These are phyloP conservation scores for Noctua janthina DNA, from an alignment of 2,888 invertebrate species.

Conservation along the genomic window DNA sequence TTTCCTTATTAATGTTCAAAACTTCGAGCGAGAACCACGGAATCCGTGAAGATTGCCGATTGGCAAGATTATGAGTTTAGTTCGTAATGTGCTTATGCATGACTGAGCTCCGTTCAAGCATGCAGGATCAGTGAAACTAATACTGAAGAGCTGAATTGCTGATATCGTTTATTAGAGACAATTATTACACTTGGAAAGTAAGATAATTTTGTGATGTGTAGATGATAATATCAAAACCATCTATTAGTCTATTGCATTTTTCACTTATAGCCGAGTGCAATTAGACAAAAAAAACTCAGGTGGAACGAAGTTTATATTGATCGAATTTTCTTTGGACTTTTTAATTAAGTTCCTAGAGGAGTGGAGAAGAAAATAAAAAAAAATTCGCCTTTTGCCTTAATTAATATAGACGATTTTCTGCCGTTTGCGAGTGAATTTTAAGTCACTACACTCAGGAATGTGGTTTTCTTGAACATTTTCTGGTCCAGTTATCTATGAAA, in stretches of 20 bases:
- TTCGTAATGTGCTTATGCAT: background rate
- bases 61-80: background rate
- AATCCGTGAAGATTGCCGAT: background rate
- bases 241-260: background rate
- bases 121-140: conserved; percentile 1
- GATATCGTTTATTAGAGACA: background rate
- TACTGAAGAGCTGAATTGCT: background rate
- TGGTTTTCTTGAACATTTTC: too few species aligned
- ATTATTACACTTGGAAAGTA: background rate
- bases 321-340: too few species aligned
- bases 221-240: background rate
- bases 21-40: background rate
- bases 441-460: too few species aligned
- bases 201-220: background rate
- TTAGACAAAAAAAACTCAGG: too few species aligned
- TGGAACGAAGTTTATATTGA: too few species aligned
- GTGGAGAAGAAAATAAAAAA: too few species aligned
- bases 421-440: too few species aligned
- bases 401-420: too few species aligned
- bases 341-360: too few species aligned
- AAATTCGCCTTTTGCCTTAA: too few species aligned
- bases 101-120: conserved; percentile 9
- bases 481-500: too few species aligned
- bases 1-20: background rate
- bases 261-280: background rate